Conservation (phyloP, 2,797 vertebrate species). For the Pseudopleuronectes americanus region DNA sequence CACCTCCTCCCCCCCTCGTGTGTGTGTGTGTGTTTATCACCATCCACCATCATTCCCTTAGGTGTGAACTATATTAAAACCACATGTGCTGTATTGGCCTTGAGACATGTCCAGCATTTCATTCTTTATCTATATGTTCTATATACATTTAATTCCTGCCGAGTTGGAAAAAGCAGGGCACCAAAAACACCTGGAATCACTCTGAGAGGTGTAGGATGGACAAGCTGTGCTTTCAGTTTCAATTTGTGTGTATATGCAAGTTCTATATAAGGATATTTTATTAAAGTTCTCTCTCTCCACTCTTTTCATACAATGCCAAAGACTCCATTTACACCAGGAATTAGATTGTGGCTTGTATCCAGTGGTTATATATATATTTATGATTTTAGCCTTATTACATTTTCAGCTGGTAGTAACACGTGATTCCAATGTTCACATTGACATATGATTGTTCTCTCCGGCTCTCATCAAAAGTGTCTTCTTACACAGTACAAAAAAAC, state of each 20-base stretch:
- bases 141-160: conserved; percentile 61
- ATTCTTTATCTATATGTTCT: conserved; percentile 16
- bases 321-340: neutral
- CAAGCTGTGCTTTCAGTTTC: conserved; percentile 37
- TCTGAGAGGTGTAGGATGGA: conserved; percentile 38
- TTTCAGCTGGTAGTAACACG: neutral
- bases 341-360: neutral
- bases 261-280: neutral
- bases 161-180: conserved; percentile 29
- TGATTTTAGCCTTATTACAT: neutral
- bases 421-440: neutral
- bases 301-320: neutral
- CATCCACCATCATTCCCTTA: conserved; percentile 24
- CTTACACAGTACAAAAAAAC: no score
- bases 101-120: conserved; percentile 48
- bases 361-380: neutral
- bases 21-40: conserved; percentile 19
- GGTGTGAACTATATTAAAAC: conserved; percentile 57
- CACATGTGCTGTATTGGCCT: conserved; percentile 46
- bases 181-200: conserved; percentile 61
- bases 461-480: no score
- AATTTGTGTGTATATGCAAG: neutral
- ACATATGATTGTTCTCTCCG: neutral
- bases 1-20: conserved; percentile 8
- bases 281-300: neutral